Evolutionary conservation across 1,140 invertebrate genomes (phyloP), one percentile per base, ranked within the genome.

Genomic region (Conopomorpha cramerella): DNA sequence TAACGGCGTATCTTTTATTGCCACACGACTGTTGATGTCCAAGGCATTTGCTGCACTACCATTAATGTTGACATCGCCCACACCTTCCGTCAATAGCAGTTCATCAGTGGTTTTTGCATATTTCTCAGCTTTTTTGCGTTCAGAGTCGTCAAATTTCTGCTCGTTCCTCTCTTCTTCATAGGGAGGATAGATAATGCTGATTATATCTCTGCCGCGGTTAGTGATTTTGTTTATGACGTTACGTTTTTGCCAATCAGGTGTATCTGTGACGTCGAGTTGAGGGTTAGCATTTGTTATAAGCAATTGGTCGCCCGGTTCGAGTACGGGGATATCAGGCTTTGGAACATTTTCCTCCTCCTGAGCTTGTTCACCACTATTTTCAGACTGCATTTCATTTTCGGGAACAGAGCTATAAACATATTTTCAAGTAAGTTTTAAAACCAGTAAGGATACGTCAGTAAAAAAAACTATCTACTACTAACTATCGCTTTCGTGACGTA

Each of bases 171-270:
- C 68, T 28, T 55, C 73, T 54, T 83, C 86, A 38, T 78, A 77
- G 6, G 78, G 78, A 38, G 60, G 81, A 29, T 88, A 87, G 13
- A 89, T 76, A 39, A 87, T 83, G 44, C 84, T 80, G 33, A 90
- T 84, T 14, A 88, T 80, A 36, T 88, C 86, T 55, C 85, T 86
- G 0, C 88, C 82, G 43, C 83, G 84, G 6, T 84, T 74, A 16
- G 82, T 87, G 3, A 90, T 78, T 45, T 83, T 84, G 31, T 82
- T 79, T 11, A 90, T 72, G 13, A 89, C 60, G 46, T 87, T 88
- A 47, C 84, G 85, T 39, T 84, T 81, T 33, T 89, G 84, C 30
- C 80, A 43, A 27, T 85, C 82, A 0, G 86, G 87, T 73, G 60
- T 39, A 82, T 81, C 8, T 60, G 30, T 10, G 68, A 59, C 8